phyloP scores from a whole-genome alignment of 2,113 vertebrate genomes.

The Fregata magnificens region DNA sequence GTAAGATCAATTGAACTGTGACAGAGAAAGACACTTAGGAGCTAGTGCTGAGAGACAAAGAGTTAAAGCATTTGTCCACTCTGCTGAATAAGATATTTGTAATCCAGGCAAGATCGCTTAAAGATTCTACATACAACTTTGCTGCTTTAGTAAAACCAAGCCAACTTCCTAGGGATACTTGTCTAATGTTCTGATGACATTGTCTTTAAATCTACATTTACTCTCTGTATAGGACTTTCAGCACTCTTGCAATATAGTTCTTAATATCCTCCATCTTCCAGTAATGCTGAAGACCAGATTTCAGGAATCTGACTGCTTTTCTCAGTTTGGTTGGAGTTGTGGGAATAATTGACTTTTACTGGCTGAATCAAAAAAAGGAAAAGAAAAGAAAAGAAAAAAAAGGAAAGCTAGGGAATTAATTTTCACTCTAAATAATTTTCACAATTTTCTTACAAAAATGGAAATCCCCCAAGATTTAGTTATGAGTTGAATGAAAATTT shows the following conservation, averaged over 20 bases:
- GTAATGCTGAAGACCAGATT: not conserved
- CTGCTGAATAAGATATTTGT: not conserved
- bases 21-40: not conserved
- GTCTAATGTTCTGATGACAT: not conserved
- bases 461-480: not conserved
- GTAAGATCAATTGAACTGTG: not conserved
- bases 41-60: not conserved
- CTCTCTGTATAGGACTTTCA: not conserved
- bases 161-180: not conserved
- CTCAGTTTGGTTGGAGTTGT: not conserved
- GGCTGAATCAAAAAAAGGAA: not conserved
- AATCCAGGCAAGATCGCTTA: not conserved
- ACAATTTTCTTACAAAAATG: not conserved
- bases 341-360: not conserved
- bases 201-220: not conserved
- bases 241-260: not conserved
- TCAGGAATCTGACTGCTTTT: not conserved
- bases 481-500: not conserved
- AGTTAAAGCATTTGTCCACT: not conserved
- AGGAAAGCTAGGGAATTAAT: not conserved
- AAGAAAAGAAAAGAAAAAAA: not conserved
- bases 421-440: not conserved
- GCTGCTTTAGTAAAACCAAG: not conserved
- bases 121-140: not conserved
- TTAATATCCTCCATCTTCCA: not conserved